Conservation (phyloP, 2,888 invertebrate species). For the Epinotia brunnichana region DNA sequence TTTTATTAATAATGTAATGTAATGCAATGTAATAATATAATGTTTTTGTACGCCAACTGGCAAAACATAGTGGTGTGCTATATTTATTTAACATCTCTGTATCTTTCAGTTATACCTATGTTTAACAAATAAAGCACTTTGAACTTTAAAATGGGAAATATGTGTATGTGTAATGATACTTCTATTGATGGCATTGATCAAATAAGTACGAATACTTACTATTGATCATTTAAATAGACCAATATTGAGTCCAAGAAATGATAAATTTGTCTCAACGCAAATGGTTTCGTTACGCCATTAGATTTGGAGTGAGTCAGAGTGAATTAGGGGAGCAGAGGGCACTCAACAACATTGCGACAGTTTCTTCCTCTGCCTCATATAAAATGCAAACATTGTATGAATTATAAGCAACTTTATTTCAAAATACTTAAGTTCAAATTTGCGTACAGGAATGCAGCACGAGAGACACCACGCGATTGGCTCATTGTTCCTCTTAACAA, state of each 20-base stretch:
- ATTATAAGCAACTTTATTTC: not conserved
- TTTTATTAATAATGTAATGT: too few relatives aligned
- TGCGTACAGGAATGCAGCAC: not conserved
- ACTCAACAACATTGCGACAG: constrained; percentile 50
- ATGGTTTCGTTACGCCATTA: constrained; percentile 62
- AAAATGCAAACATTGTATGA: not conserved
- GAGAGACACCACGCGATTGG: constrained; percentile 47
- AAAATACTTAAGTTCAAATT: not conserved
- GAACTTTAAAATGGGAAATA: not conserved
- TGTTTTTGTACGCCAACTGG: too few relatives aligned
- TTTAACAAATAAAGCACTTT: too few relatives aligned
- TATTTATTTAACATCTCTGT: too few relatives aligned
- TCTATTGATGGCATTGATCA: not conserved
- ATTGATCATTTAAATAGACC: constrained; percentile 12
- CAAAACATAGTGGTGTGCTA: too few relatives aligned
- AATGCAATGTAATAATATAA: too few relatives aligned
- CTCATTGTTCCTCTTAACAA: constrained; percentile 68
- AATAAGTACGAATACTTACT: not conserved
- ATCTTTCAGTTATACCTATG: too few relatives aligned
- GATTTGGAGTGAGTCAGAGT: constrained; percentile 60
- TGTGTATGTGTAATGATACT: not conserved
- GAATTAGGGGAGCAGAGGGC: constrained; percentile 52
- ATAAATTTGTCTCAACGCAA: constrained; percentile 57
- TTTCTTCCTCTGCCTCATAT: not conserved
- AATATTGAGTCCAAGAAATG: constrained; percentile 50